Evolutionary conservation across 2,113 vertebrate species (phyloP).

Genomic region (Macrotis lagotis): DNA sequence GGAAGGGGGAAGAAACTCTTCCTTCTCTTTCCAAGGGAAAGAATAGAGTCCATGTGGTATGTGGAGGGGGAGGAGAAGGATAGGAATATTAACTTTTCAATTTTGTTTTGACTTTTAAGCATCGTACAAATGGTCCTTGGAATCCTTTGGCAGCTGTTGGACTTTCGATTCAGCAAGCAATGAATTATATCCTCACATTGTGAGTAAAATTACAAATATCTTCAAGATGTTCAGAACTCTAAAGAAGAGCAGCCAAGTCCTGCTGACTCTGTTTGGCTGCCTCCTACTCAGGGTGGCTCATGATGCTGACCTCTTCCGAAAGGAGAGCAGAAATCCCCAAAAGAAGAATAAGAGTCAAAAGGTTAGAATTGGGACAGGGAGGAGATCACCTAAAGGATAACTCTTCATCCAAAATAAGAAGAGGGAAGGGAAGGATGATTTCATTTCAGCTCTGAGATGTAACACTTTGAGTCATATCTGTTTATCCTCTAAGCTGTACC

Average conservation of each 20-base stretch:
- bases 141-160: conserved; percentile 61
- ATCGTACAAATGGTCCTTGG: conserved; percentile 51
- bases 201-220: conserved; percentile 70
- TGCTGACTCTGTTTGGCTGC: conserved; percentile 30
- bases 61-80: neutral
- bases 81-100: conserved; percentile 19
- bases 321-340: neutral
- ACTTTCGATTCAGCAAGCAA: conserved; percentile 64
- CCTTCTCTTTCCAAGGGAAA: neutral
- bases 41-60: neutral
- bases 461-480: neutral
- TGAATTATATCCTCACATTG: conserved; percentile 71
- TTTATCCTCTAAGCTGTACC: neutral
- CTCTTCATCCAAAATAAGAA: neutral
- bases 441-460: conserved; percentile 3
- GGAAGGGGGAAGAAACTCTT: neutral
- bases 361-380: neutral
- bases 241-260: conserved; percentile 48
- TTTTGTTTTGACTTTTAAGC: conserved; percentile 60
- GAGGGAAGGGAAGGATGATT: neutral
- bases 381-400: neutral
- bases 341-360: neutral
- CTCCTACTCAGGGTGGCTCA: conserved; percentile 20
- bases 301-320: neutral
- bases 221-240: conserved; percentile 70